Percentiles rank a stretch among this genome's conserved stretches.
phyloP scores from a whole-genome alignment of 2,888 invertebrate species.

The Venustoraphidia nigricollis region DNA sequence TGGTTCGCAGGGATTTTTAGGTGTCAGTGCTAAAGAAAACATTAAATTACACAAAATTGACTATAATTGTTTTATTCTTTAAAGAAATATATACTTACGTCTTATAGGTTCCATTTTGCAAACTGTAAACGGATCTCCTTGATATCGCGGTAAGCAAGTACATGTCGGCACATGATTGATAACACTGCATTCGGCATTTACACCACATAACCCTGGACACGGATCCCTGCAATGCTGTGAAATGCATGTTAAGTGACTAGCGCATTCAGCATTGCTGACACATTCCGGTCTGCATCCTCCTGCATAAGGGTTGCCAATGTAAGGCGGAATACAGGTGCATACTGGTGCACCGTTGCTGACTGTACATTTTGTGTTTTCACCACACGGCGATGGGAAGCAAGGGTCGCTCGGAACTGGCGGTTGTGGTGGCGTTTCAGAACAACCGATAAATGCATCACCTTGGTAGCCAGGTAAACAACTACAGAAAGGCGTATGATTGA shows the following conservation, averaged over 20 bases:
- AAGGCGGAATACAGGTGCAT: constrained; percentile 77
- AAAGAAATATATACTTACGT: constrained; percentile 31
- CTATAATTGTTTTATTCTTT: constrained; percentile 17
- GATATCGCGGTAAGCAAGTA: constrained; percentile 56
- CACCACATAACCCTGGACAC: constrained; percentile 69
- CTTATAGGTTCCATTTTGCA: constrained; percentile 43
- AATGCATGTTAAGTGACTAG: constrained; percentile 59
- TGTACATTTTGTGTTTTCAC: constrained; percentile 67
- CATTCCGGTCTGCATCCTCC: constrained; percentile 80
- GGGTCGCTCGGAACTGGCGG: constrained; percentile 32
- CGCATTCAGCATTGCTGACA: constrained; percentile 65
- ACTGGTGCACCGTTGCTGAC: constrained; percentile 50
- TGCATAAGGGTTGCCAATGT: constrained; percentile 73
- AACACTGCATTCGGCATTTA: constrained; percentile 68
- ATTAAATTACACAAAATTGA: constrained; percentile 2
- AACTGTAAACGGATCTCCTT: constrained; percentile 71
- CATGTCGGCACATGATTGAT: constrained; percentile 73
- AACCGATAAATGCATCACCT: constrained; percentile 75
- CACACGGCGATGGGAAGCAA: constrained; percentile 69
- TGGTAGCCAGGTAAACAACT: constrained; percentile 60
- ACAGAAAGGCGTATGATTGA: constrained; percentile 68
- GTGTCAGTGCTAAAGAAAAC: constrained; percentile 20
- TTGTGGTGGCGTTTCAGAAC: constrained; percentile 34
- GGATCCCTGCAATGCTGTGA: constrained; percentile 77
- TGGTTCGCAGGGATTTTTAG: constrained; percentile 38